Base-by-base conservation (phyloP, 2,113 vertebrate genomes). In the Dicrurus megarhynchus region DNA sequence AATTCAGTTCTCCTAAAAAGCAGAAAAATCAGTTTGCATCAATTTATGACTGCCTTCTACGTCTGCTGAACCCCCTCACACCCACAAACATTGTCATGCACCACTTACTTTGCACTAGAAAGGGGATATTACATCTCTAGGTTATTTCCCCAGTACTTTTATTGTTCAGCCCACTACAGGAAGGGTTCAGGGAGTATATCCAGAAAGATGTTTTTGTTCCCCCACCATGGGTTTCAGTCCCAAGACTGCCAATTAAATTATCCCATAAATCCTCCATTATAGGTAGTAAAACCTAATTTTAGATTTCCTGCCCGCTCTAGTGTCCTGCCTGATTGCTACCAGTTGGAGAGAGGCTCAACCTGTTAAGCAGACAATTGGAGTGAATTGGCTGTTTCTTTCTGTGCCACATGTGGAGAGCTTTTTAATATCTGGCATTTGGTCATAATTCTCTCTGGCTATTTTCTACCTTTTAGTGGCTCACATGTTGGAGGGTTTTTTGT, bases 271-370 rank as follows among this genome's bases (percentile, higher is more conserved):
- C 97, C 97, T 98, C 98, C 96, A 97, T 98, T 98, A 97, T 97
- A 98, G 98, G 98, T 97, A 98, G 97, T 98, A 98, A 98, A 98
- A 97, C 95, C 98, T 98, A 98, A 98, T 98, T 99, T 98, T 98
- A 98, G 98, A 98, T 98, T 98, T 98, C 98, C 98, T 98, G 98
- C 95, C 84, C 80, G 93, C 96, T 96, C 92, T 95, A 84, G 96
- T 94, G 95, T 98, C 98, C 97, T 92, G 96, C 95, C 92, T 98
- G 98, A 98, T 98, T 95, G 97, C 97, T 98, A 93, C 97, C 98
- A 97, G 95, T 97, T 96, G 96, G 95, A 57, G 20, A 89, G 95
- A 97, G 95, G 96, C 95, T 64, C 78, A 97, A 89, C 96, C 93
- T 84, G 80, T 75, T 97, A 89, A 68, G 91, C 88, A 90, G 93